These are phyloP conservation scores for Zaprionus davidi DNA, from an alignment of 1,140 invertebrate species.

Conservation along the genomic window DNA sequence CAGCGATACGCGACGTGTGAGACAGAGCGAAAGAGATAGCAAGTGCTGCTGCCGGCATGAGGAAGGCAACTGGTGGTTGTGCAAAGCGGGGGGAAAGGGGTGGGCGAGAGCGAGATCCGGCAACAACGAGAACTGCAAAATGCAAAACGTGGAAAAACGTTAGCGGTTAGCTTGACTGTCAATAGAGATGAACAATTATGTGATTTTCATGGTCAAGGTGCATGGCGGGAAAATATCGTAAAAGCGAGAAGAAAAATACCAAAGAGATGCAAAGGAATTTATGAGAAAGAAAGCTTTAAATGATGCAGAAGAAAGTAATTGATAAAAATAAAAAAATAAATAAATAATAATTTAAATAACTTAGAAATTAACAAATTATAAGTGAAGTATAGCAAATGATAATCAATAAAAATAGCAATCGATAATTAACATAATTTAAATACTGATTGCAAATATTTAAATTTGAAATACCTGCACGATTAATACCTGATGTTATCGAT, in stretches of 20 bases:
- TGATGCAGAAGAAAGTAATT: background rate
- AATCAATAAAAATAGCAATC: too few relatives aligned
- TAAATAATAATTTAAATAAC: background rate
- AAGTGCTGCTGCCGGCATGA: constrained; percentile 5
- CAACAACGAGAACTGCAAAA: constrained; percentile 69
- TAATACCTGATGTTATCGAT: too few relatives aligned
- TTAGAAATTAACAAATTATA: background rate
- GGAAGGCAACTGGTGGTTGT: background rate
- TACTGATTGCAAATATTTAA: too few relatives aligned
- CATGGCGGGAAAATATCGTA: constrained; percentile 27
- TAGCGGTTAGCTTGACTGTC: constrained; percentile 42
- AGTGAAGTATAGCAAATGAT: background rate
- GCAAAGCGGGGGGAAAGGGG: constrained; percentile 11
- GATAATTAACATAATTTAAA: too few relatives aligned
- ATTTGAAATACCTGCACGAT: too few relatives aligned
- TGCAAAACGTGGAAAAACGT: constrained; percentile 71
- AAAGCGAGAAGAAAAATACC: constrained; percentile 9
- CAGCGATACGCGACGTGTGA: constrained; percentile 53
- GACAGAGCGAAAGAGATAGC: constrained; percentile 29
- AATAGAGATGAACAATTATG: constrained; percentile 70
- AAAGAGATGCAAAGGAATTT: background rate
- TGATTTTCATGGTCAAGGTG: constrained; percentile 39
- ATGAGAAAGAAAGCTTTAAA: background rate
- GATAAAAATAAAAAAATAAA: too few relatives aligned
- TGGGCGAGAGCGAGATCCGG: constrained; percentile 42